Evolutionary conservation across 2,113 vertebrate genomes (phyloP).

Genomic region (Rostratula benghalensis): DNA sequence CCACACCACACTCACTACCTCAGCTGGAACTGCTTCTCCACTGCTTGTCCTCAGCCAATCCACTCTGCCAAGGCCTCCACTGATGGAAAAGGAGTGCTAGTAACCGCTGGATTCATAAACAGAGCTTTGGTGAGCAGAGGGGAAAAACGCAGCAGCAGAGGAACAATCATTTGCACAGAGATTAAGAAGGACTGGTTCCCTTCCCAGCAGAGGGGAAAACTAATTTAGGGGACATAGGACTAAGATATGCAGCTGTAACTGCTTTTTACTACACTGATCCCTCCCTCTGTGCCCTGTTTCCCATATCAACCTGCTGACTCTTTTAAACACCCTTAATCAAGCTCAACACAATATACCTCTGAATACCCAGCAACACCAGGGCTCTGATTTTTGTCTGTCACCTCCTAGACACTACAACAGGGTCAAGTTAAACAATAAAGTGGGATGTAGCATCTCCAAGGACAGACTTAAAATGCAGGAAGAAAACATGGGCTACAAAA

Average conservation of each 20-base stretch:
- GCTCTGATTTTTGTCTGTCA: too few species aligned
- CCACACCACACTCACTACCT: neutral
- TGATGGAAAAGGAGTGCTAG: neutral
- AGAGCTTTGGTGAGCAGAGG: neutral
- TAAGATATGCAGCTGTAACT: neutral
- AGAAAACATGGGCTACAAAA: neutral
- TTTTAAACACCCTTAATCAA: neutral
- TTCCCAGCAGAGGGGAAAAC: neutral
- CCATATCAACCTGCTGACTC: neutral
- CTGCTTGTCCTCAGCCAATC: rapidly evolving
- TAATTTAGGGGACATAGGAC: neutral
- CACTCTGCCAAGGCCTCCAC: neutral
- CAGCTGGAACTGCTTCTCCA: neutral
- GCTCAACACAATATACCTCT: neutral
- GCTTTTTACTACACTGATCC: neutral
- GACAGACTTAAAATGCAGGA: neutral
- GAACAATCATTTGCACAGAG: neutral
- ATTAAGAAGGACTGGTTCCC: neutral
- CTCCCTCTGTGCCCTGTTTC: neutral
- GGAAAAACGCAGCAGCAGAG: neutral
- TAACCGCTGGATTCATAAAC: neutral
- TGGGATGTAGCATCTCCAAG: neutral
- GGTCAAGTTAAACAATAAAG: neutral
- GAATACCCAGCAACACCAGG: neutral
- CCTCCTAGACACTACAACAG: neutral